Evolutionary conservation across 2,888 invertebrate genomes (phyloP).

Genomic region (Nesidiocoris tenuis): DNA sequence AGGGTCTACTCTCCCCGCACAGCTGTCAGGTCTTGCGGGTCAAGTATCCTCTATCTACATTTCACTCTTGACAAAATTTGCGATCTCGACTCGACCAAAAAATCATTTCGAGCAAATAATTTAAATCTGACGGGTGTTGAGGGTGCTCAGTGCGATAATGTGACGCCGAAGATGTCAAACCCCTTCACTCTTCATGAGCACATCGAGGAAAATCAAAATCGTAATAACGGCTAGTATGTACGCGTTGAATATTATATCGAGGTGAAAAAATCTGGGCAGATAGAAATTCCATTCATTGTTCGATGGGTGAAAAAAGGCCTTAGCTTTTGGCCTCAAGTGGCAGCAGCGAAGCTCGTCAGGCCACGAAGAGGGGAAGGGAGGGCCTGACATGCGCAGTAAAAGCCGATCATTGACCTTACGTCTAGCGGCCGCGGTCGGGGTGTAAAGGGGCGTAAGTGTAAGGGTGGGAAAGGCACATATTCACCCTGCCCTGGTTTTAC

Average conservation of each 20-base stretch:
- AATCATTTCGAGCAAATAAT: too few relatives aligned
- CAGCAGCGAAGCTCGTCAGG: background rate
- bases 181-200: too few relatives aligned
- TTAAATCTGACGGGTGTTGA: too few relatives aligned
- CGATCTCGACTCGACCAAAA: too few relatives aligned
- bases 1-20: background rate
- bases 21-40: background rate
- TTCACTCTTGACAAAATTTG: too few relatives aligned
- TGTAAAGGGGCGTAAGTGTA: background rate
- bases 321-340: background rate
- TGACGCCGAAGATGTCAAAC: too few relatives aligned
- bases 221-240: too few relatives aligned
- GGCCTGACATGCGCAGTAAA: background rate
- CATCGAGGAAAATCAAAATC: too few relatives aligned
- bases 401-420: slow-evolving; percentile 34
- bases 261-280: too few relatives aligned
- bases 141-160: too few relatives aligned
- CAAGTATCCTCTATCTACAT: background rate
- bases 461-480: slow-evolving; percentile 4
- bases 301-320: background rate
- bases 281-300: slow-evolving; percentile 21
- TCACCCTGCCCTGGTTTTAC: slow-evolving; percentile 23
- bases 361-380: background rate
- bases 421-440: background rate
- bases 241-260: too few relatives aligned